Conservation (phyloP, 2,797 vertebrate species). For the Ispidina lecontei region DNA sequence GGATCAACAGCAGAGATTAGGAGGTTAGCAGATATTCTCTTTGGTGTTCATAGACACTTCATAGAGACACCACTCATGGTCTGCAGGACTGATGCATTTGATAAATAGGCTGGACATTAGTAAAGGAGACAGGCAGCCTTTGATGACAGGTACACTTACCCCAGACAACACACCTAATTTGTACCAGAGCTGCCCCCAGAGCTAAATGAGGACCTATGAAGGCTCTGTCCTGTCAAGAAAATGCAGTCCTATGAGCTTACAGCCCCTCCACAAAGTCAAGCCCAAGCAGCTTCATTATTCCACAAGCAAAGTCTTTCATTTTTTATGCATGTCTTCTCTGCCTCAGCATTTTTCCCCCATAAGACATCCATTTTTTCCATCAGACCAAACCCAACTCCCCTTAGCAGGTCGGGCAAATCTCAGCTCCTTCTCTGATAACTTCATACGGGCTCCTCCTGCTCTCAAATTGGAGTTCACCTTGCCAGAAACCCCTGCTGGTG, state of each 20-base stretch:
- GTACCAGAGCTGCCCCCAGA: neutral
- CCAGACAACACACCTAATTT: neutral
- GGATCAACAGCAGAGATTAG: neutral
- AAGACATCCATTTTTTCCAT: neutral
- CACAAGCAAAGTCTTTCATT: neutral
- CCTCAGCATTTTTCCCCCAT: neutral
- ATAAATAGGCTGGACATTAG: neutral
- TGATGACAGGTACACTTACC: neutral
- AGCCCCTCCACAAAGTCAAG: neutral
- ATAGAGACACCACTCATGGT: neutral
- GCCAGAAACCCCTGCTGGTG: rapidly evolving
- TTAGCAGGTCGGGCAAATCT: neutral
- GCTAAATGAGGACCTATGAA: neutral
- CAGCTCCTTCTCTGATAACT: neutral
- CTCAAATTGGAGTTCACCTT: neutral
- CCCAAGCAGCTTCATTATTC: neutral
- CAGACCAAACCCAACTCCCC: neutral
- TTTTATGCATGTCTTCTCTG: neutral
- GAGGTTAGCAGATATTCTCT: neutral
- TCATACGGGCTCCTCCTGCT: neutral
- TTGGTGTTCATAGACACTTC: neutral
- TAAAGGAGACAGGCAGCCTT: neutral
- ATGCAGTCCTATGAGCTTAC: neutral
- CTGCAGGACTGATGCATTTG: neutral
- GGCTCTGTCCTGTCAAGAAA: rapidly evolving